A percentile compares a stretch with the other conserved stretches of the same genome.
Conservation (phyloP, 2,888 invertebrate species). For the Synanthedon tipuliformis region DNA sequence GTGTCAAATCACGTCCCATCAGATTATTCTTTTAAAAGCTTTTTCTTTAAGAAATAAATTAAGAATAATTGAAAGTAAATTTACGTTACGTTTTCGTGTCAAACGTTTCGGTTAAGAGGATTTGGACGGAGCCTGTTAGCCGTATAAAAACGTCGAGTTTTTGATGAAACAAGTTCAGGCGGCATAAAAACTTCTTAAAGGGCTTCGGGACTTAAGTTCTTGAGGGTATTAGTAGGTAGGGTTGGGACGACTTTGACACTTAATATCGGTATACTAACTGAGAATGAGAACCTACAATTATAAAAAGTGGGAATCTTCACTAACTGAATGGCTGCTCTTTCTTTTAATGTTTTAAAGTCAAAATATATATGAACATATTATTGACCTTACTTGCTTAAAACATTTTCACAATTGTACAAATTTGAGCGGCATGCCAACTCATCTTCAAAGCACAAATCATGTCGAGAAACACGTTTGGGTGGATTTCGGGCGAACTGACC, state of each 20-base stretch:
- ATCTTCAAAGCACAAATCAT: too few species aligned
- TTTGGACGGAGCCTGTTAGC: background rate
- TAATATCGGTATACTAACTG: background rate
- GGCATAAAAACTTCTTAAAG: constrained; percentile 5
- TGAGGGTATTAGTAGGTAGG: constrained; percentile 2
- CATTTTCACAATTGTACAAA: too few species aligned
- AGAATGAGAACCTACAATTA: too few species aligned
- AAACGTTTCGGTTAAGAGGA: background rate
- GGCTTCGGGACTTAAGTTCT: constrained; percentile 4
- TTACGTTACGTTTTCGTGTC: background rate
- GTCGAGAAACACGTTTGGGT: too few species aligned
- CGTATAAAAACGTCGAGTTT: constrained; percentile 1
- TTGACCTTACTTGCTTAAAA: too few species aligned
- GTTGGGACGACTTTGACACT: constrained; percentile 1
- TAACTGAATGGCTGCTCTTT: too few species aligned
- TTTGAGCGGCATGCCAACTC: too few species aligned
- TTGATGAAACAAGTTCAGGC: constrained; percentile 5
- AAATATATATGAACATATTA: too few species aligned
- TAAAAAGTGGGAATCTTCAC: too few species aligned
- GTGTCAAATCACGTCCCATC: background rate
- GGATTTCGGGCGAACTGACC: too few species aligned
- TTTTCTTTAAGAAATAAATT: background rate
- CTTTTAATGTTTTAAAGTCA: too few species aligned
- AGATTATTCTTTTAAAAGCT: background rate
- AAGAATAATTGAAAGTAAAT: background rate